These are phyloP conservation scores for Eupithecia abbreviata DNA, from an alignment of 2,888 invertebrate species.

Conservation along the genomic window DNA sequence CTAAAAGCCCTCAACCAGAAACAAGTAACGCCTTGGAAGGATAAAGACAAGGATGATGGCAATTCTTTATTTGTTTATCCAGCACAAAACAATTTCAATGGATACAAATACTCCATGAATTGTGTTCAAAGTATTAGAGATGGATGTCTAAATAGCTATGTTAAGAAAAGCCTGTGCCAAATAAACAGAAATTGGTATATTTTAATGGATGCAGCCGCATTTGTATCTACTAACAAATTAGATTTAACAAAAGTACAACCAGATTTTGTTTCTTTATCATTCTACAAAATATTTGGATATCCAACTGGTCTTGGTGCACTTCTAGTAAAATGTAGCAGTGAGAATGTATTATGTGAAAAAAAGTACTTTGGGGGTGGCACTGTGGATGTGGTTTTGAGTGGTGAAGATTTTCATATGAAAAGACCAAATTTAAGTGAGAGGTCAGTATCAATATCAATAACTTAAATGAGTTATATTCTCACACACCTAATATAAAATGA, in stretches of 20 bases:
- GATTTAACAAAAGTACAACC: slow-evolving; percentile 89
- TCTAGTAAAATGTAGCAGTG: slow-evolving; percentile 88
- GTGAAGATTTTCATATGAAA: slow-evolving; percentile 88
- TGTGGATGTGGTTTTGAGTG: slow-evolving; percentile 91
- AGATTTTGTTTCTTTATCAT: slow-evolving; percentile 96
- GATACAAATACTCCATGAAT: slow-evolving; percentile 92
- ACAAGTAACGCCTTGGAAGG: slow-evolving; percentile 41
- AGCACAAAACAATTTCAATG: slow-evolving; percentile 97
- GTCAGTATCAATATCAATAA: slow-evolving; percentile 68
- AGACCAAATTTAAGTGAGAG: slow-evolving; percentile 88
- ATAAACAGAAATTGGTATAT: slow-evolving; percentile 86
- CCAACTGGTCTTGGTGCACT: slow-evolving; percentile 97
- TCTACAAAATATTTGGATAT: slow-evolving; percentile 98
- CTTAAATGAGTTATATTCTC: background rate
- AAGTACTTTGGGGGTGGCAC: slow-evolving; percentile 97
- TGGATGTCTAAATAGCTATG: slow-evolving; percentile 80
- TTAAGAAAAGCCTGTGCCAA: slow-evolving; percentile 66
- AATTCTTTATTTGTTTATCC: slow-evolving; percentile 91
- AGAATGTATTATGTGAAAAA: slow-evolving; percentile 84
- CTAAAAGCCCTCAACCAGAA: slow-evolving; percentile 62
- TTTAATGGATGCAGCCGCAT: slow-evolving; percentile 94
- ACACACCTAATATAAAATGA: background rate
- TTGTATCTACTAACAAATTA: slow-evolving; percentile 89
- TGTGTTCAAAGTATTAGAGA: slow-evolving; percentile 86
- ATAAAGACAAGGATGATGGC: slow-evolving; percentile 55